Percentiles rank a stretch among this genome's conserved stretches.
Evolutionary conservation across 2,797 vertebrate species (phyloP).

Genomic region (Eupleurogrammus muticus): DNA sequence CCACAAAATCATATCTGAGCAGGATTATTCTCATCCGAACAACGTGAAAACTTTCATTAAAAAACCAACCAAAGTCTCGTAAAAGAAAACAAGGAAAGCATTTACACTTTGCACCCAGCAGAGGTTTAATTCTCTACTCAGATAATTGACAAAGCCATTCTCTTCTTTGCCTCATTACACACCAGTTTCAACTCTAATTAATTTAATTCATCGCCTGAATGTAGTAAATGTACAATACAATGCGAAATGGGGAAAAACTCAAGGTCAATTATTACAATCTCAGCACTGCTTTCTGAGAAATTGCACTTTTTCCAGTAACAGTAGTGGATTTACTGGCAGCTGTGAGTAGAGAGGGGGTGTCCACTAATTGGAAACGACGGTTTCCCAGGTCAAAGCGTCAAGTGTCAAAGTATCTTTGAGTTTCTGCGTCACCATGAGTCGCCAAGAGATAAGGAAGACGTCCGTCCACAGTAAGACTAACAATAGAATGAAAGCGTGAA

Average conservation of each 20-base stretch:
- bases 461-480: no score
- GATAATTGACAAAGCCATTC: constrained; percentile 26
- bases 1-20: constrained; percentile 11
- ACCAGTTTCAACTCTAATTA: constrained; percentile 32
- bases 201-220: constrained; percentile 32
- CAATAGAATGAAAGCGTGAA: constrained; percentile 14
- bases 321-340: neutral
- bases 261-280: constrained; percentile 11
- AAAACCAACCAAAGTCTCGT: constrained; percentile 2
- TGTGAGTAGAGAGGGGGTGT: no score
- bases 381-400: no score
- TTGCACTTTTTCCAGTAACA: neutral
- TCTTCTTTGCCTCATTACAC: constrained; percentile 43
- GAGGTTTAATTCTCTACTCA: constrained; percentile 4
- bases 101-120: constrained; percentile 4
- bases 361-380: no score
- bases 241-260: constrained; percentile 4
- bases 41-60: constrained; percentile 4
- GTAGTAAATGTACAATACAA: constrained; percentile 9
- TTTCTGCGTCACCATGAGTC: no score
- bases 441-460: no score
- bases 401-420: no score
- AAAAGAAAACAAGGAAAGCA: neutral
- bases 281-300: neutral
- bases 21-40: constrained; percentile 10